A percentile compares a stretch with the other conserved stretches of the same genome.
Conservation (phyloP, 2,888 invertebrate genomes). For the Steinernema scapterisci region DNA sequence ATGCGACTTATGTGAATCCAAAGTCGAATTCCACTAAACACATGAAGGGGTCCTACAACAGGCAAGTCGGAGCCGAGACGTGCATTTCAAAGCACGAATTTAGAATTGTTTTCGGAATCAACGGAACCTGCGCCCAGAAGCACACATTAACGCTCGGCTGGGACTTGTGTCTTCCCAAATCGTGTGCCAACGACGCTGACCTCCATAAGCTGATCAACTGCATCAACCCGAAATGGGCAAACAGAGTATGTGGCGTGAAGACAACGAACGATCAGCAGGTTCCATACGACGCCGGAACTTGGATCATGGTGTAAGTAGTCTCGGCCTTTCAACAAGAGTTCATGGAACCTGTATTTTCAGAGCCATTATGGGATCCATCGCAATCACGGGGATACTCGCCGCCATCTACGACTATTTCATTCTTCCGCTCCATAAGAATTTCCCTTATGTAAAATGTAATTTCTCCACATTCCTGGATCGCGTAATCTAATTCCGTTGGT, state of each 20-base stretch:
- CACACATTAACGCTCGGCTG: neutral
- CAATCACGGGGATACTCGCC: slow-evolving; percentile 30
- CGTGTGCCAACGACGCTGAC: slow-evolving; percentile 11
- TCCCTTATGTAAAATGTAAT: slow-evolving; percentile 8
- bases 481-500: neutral
- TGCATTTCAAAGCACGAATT: neutral
- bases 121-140: neutral
- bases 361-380: slow-evolving; percentile 14
- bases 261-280: neutral
- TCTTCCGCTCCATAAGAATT: slow-evolving; percentile 10
- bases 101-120: neutral
- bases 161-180: slow-evolving; percentile 33
- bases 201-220: neutral
- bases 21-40: slow-evolving; percentile 29
- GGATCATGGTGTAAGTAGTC: slow-evolving; percentile 15
- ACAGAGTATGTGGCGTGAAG: neutral
- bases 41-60: slow-evolving; percentile 32
- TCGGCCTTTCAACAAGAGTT: no score
- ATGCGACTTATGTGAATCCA: neutral
- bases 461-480: neutral
- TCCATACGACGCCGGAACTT: slow-evolving; percentile 4
- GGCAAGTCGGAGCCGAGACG: neutral
- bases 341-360: neutral
- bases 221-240: neutral
- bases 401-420: slow-evolving; percentile 38